Percentiles rank a stretch among this genome's conserved stretches.
Evolutionary conservation across 1,140 invertebrate species (phyloP).

Genomic region (Augochlora pura): DNA sequence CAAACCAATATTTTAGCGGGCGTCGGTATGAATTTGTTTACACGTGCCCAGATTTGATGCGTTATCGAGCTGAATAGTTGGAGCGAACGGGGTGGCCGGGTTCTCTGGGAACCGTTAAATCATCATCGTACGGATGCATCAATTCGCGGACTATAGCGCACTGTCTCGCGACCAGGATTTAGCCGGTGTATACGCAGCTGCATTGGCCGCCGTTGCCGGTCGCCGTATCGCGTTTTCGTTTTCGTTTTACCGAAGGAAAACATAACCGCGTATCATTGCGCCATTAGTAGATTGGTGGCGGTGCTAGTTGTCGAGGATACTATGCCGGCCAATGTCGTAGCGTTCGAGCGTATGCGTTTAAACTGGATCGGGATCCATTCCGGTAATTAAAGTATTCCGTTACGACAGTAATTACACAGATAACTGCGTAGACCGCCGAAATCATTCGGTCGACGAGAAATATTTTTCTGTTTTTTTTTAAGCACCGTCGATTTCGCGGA

Average conservation of each 20-base stretch:
- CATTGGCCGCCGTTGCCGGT: conserved; percentile 3
- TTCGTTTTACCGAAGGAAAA: conserved; percentile 28
- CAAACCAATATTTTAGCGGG: too few relatives aligned
- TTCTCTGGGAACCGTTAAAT: too few relatives aligned
- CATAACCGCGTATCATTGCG: conserved; percentile 41
- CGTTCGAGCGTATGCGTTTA: background rate
- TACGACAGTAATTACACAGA: background rate
- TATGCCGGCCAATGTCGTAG: conserved; percentile 32
- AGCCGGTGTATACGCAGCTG: background rate
- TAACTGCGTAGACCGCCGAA: too few relatives aligned
- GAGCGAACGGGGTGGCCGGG: too few relatives aligned
- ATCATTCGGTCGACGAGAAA: too few relatives aligned
- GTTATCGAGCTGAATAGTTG: too few relatives aligned
- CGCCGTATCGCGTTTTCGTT: conserved; percentile 14
- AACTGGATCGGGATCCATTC: conserved; percentile 37
- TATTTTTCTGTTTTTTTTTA: too few relatives aligned
- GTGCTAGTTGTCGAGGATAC: conserved; percentile 16
- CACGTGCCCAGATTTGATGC: too few relatives aligned
- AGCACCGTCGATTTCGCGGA: too few relatives aligned
- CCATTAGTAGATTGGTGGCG: conserved; percentile 55
- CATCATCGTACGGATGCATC: too few relatives aligned
- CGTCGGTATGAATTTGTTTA: too few relatives aligned
- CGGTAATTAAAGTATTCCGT: conserved; percentile 42
- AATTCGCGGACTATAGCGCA: background rate
- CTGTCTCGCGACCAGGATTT: background rate